Base-by-base conservation (phyloP, 2,113 vertebrate species). In the Mixornis gularis region DNA sequence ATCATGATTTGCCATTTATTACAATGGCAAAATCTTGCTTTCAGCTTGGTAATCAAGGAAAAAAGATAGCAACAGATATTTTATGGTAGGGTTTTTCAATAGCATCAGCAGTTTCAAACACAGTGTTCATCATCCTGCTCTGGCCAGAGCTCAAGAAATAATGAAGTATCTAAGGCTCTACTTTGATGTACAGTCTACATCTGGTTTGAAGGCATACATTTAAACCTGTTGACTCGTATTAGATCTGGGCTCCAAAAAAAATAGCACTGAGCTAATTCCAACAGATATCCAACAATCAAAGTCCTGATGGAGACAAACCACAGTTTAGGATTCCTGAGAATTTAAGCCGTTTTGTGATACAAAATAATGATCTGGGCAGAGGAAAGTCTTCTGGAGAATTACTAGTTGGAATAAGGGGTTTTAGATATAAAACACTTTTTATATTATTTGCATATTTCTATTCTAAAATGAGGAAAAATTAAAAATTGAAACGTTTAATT, bases 61-160 rank as follows among this genome's bases (percentile, higher is more conserved):
- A 95, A 94, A 74, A 96, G 56, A 92, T 91, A 92, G 93, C 58
- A 92, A 87, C 46, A 77, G 68, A 89, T 93, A 85, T 89, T 96
- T 96, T 95, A 72, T 76, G 84, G 87, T 78, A 85, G 64, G 55
- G 46, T 81, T 95, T 97, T 95, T 92, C 95, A 94, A 92, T 13
- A 91, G 89, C 89, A 94, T 94, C 95, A 97, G 95, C 91, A 95
- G 83, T 96, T 97, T 97, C 93, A 95, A 96, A 96, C 48, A 87
- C 53, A 81, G 43, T 91, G 81, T 93, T 97, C 95, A 96, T 97
- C 93, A 97, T 95, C n/a, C 92, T 71, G 80, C 79, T 85, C 94
- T 92, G 89, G 65, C 56, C 86, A 76, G 63, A 94, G 72, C 63
- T 90, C 85, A 94, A 94, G 71, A 96, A 90, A 95, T 86, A 95